Conservation (phyloP, 1,140 invertebrate species). For the Globodera rostochiensis region DNA sequence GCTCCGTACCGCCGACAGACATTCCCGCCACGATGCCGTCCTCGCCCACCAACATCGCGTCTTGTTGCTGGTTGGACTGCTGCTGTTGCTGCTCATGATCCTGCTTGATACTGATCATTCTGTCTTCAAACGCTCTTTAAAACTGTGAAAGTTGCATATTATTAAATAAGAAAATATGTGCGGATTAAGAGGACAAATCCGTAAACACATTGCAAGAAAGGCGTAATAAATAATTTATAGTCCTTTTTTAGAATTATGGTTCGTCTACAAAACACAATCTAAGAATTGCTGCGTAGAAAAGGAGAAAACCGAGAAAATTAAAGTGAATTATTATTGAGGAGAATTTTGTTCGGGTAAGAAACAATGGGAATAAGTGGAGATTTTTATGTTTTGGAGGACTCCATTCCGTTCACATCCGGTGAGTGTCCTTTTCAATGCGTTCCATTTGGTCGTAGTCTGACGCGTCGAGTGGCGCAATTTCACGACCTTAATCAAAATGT, state of each 20-base stretch:
- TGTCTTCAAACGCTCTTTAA: background rate
- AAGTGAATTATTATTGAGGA: background rate
- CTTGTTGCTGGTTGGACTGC: background rate
- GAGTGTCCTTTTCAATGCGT: slow-evolving; percentile 37
- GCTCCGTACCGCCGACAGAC: slow-evolving; percentile 16
- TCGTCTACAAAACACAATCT: background rate
- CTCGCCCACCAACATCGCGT: slow-evolving; percentile 23
- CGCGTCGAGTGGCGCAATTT: slow-evolving; percentile 41
- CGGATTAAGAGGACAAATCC: background rate
- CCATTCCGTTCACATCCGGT: slow-evolving; percentile 12
- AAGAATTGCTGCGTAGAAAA: background rate
- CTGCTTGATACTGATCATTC: slow-evolving; percentile 26
- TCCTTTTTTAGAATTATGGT: background rate
- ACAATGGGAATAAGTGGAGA: background rate
- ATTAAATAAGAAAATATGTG: background rate
- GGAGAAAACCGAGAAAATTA: background rate
- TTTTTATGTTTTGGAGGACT: background rate
- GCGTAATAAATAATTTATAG: background rate
- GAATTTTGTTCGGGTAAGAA: background rate
- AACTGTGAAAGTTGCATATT: background rate
- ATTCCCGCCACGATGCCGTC: slow-evolving; percentile 21
- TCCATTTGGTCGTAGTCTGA: slow-evolving; percentile 50
- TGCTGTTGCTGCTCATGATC: slow-evolving; percentile 1
- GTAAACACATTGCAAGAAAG: background rate
- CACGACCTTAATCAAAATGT: slow-evolving; percentile 42